Evolutionary conservation across 2,113 vertebrate genomes (phyloP), one percentile per base, ranked within the genome.

Genomic region (Coregonus clupeaformis): DNA sequence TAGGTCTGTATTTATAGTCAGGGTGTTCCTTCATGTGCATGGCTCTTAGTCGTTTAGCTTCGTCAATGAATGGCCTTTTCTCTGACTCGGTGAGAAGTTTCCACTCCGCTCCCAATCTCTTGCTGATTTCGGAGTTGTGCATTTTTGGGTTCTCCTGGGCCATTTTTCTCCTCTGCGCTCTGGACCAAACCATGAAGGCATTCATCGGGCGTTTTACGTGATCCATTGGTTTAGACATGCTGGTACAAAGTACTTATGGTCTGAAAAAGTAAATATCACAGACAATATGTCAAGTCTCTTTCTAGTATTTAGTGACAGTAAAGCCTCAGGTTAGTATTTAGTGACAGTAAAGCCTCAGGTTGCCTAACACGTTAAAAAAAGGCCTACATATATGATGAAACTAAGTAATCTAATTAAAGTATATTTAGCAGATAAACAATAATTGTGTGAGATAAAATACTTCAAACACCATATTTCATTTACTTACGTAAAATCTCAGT

Each of bases 21-120:
- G 97, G 97, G 86, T 97, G 96, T 77, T 99, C 97, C 92, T 99
- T 99, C 97, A 99, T 99, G 91, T 99, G 97, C 96, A 98, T 95
- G 72, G 97, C 97, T 22, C 97, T 92, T 85, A 98, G 94, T 24
- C 97, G 92, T 83, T 98, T 98, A 73, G 97, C 97, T 89, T 98
- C 97, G 90, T 98, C 97, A 84, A 98, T 98, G 91, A 98, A 98
- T 45, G 97, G 97, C 85, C 97, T 92, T 80, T 98, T 98, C 90
- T 98, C 97, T 0, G 96, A 91, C 90, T 98, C 97, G 4, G 92
- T 96, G 76, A 98, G 94, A 91, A 98, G 94, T 92, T 97, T 97
- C 96, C 96, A 97, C 90, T 97, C 96, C 1, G 96, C 96, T 64
- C 96, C 96, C 75, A 97, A 85, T 3, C 96, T 85, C 89, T 97